These are phyloP conservation scores for Rhea pennata DNA, from an alignment of 2,113 vertebrate species.

Conservation along the genomic window DNA sequence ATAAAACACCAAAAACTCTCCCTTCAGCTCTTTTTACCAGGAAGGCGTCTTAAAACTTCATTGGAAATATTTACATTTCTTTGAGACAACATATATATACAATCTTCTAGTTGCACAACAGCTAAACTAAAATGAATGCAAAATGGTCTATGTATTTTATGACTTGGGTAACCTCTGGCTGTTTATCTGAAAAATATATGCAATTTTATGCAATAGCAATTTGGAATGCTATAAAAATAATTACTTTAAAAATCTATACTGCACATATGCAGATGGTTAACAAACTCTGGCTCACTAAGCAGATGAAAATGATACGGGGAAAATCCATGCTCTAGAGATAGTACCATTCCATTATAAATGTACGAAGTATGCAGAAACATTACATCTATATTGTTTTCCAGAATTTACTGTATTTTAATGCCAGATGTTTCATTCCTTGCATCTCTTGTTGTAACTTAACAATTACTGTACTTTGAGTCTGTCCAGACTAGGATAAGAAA, in stretches of 20 bases:
- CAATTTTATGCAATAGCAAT: constrained; percentile 48
- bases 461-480: neutral
- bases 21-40: neutral
- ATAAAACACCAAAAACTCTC: neutral
- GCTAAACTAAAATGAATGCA: neutral
- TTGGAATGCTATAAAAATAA: constrained; percentile 54
- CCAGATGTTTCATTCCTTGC: constrained; percentile 47
- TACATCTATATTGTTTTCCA: constrained; percentile 29
- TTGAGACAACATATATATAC: neutral
- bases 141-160: neutral
- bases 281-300: constrained; percentile 8
- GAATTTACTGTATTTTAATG: neutral
- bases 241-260: constrained; percentile 39
- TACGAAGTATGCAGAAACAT: constrained; percentile 47
- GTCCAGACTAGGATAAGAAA: neutral
- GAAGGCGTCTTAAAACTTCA: neutral
- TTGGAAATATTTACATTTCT: neutral
- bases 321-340: constrained; percentile 55
- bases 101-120: neutral
- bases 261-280: constrained; percentile 66
- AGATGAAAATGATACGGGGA: constrained; percentile 56
- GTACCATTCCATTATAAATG: constrained; percentile 58
- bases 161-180: neutral
- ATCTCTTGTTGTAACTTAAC: neutral
- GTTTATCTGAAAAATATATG: constrained; percentile 1